phyloP scores from a whole-genome alignment of 2,888 invertebrate species.

The Agrilus mali region DNA sequence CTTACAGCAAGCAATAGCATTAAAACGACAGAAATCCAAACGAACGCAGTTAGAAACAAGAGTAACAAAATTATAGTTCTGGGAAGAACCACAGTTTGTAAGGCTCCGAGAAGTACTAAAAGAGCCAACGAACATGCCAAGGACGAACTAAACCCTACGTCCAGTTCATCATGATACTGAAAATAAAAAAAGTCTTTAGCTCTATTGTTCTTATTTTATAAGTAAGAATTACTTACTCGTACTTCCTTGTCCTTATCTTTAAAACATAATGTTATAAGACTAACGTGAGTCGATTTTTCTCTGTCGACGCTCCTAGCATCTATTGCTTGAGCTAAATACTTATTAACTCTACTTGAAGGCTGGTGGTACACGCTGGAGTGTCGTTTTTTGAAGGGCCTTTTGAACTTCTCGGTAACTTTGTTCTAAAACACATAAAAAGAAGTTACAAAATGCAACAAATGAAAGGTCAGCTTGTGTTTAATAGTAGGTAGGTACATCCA shows the following conservation, averaged over 20 bases:
- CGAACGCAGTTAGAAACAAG: slow-evolving; percentile 77
- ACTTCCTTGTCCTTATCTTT: slow-evolving; percentile 75
- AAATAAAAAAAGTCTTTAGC: slow-evolving; percentile 18
- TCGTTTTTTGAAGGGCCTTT: slow-evolving; percentile 77
- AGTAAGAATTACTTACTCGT: slow-evolving; percentile 40
- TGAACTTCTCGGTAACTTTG: slow-evolving; percentile 78
- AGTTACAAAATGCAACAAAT: slow-evolving; percentile 2
- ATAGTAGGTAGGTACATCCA: neutral
- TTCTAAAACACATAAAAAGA: slow-evolving; percentile 42
- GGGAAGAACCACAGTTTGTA: slow-evolving; percentile 71
- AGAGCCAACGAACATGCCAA: slow-evolving; percentile 65
- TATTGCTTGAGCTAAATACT: slow-evolving; percentile 82
- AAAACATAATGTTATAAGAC: slow-evolving; percentile 73
- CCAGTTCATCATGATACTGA: slow-evolving; percentile 76
- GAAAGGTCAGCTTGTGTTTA: slow-evolving; percentile 5
- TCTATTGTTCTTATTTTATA: neutral
- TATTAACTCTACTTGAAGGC: slow-evolving; percentile 83
- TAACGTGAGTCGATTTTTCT: slow-evolving; percentile 81
- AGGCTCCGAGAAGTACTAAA: slow-evolving; percentile 59
- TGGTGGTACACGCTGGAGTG: slow-evolving; percentile 79
- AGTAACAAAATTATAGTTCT: slow-evolving; percentile 73
- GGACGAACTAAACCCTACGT: slow-evolving; percentile 75
- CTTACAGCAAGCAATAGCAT: slow-evolving; percentile 75
- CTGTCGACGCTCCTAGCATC: slow-evolving; percentile 82
- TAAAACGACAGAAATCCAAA: slow-evolving; percentile 79